Conservation (phyloP, 2,888 invertebrate genomes). For the Platycheirus rosarum region DNA sequence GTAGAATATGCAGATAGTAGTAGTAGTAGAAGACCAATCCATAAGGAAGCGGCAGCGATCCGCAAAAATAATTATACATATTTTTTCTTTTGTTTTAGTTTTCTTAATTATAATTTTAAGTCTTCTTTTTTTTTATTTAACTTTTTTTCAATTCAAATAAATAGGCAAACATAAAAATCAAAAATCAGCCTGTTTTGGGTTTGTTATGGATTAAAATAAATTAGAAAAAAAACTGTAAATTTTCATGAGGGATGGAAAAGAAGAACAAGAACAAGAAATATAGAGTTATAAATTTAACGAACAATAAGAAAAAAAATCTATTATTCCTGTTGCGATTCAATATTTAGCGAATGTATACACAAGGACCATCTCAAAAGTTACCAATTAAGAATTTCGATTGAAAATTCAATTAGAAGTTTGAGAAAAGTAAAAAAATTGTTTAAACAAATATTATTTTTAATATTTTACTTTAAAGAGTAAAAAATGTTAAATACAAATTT, state of each 20-base stretch:
- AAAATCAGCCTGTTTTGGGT: conserved; percentile 40
- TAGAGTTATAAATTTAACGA: conserved; percentile 35
- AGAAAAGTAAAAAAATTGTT: conserved; percentile 29
- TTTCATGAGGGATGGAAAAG: conserved; percentile 55
- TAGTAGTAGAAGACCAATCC: conserved; percentile 79
- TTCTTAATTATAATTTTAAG: conserved; percentile 28
- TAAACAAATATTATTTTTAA: conserved; percentile 2
- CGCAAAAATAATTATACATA: conserved; percentile 78
- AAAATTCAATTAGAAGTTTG: conserved; percentile 51
- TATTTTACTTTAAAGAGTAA: conserved; percentile 10
- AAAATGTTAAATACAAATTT: conserved; percentile 35
- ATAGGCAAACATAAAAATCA: conserved; percentile 28
- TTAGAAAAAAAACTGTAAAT: conserved; percentile 27
- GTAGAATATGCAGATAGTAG: conserved; percentile 65
- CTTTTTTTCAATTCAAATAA: conserved; percentile 18
- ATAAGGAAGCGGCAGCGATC: conserved; percentile 81
- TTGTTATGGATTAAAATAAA: conserved; percentile 39
- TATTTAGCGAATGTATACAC: conserved; percentile 82
- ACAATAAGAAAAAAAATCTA: conserved; percentile 51
- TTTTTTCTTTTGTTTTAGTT: conserved; percentile 76
- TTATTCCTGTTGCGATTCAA: conserved; percentile 64
- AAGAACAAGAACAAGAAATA: conserved; percentile 46
- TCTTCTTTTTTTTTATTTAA: conserved; percentile 48
- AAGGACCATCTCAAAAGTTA: conserved; percentile 98
- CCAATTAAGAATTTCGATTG: conserved; percentile 84